Conservation (phyloP, 2,888 invertebrate species). For the Idaea dimidiata region DNA sequence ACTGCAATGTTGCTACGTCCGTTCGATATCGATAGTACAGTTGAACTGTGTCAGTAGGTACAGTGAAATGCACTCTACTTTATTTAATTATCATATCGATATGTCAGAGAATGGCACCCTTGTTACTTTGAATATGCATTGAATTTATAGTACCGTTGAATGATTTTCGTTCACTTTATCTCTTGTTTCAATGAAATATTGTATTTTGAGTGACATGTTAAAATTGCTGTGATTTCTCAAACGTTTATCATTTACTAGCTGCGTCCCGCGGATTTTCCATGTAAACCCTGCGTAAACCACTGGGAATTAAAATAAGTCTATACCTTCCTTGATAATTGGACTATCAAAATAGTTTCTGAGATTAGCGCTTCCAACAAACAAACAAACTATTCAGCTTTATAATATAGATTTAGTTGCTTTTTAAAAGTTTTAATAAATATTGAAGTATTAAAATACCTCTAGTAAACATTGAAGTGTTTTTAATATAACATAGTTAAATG, state of each 20-base stretch:
- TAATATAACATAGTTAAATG: neutral
- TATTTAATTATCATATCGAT: constrained; percentile 20
- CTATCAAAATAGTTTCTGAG: too few relatives aligned
- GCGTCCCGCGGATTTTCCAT: too few relatives aligned
- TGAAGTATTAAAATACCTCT: too few relatives aligned
- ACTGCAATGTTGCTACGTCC: constrained; percentile 58
- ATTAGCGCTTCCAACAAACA: too few relatives aligned
- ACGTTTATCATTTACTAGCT: neutral
- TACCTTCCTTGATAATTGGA: too few relatives aligned
- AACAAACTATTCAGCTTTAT: too few relatives aligned
- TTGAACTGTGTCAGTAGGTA: constrained; percentile 48
- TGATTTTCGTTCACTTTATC: neutral
- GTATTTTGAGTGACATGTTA: neutral
- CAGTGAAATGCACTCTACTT: constrained; percentile 25
- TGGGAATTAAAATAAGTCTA: too few relatives aligned
- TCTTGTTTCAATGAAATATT: neutral
- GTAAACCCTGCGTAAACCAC: too few relatives aligned
- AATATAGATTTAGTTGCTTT: too few relatives aligned
- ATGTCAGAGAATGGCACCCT: constrained; percentile 5
- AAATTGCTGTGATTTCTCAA: neutral
- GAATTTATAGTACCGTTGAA: neutral
- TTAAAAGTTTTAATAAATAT: too few relatives aligned
- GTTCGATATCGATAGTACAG: constrained; percentile 52
- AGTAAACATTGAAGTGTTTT: neutral
- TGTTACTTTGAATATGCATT: constrained; percentile 6